Percentiles rank a stretch among this genome's conserved stretches.
These are phyloP conservation scores for Eutrigla gurnardus DNA, from an alignment of 2,797 vertebrate species.

Conservation along the genomic window DNA sequence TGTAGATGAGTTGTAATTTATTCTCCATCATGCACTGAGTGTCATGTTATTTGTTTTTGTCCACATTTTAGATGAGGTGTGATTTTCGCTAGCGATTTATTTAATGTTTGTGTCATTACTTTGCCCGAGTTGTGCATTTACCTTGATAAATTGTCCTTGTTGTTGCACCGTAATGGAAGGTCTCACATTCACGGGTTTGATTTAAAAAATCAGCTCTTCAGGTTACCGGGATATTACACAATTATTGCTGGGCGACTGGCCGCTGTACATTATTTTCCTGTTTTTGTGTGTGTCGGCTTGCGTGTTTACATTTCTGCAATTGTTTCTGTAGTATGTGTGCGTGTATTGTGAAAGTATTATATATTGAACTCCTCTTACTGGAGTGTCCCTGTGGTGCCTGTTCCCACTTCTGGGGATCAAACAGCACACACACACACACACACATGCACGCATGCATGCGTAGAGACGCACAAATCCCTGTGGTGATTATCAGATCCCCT, in stretches of 20 bases:
- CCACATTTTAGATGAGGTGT: conserved; percentile 50
- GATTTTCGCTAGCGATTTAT: conserved; percentile 64
- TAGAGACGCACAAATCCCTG: conserved; percentile 85
- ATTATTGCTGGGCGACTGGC: conserved; percentile 52
- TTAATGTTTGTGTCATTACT: conserved; percentile 72
- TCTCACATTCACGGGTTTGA: conserved; percentile 58
- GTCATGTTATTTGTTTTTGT: conserved; percentile 56
- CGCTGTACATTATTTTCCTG: conserved; percentile 19
- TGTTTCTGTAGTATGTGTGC: conserved; percentile 36
- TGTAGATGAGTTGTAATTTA: conserved; percentile 57
- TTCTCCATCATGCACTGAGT: conserved; percentile 50
- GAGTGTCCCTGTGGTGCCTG: conserved; percentile 53
- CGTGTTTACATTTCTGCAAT: conserved; percentile 31
- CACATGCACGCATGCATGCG: conserved; percentile 24
- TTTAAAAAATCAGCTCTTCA: conserved; percentile 54
- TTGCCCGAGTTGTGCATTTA: conserved; percentile 56
- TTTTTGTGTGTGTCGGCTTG: conserved; percentile 24
- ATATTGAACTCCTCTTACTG: conserved; percentile 59
- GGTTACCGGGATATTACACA: conserved; percentile 54
- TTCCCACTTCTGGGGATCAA: conserved; percentile 50
- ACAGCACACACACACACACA: conserved; percentile 34
- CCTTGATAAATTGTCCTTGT: conserved; percentile 73
- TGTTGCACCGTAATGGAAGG: conserved; percentile 49
- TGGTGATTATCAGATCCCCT: conserved; percentile 95
- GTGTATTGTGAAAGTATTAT: conserved; percentile 48